Conservation (phyloP, 2,888 invertebrate species). For the Pristionchus entomophagus region DNA sequence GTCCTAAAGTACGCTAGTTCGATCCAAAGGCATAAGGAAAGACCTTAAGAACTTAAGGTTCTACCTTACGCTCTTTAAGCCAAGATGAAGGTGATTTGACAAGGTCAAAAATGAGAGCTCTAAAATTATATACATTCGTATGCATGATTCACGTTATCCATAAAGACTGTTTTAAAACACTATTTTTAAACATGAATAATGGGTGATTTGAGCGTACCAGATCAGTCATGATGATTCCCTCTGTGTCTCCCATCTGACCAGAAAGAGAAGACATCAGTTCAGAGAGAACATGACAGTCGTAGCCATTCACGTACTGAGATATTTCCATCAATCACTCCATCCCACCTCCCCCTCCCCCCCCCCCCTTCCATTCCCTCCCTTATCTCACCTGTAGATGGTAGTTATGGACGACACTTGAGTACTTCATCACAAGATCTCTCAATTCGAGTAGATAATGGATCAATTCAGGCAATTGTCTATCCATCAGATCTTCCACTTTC, state of each 20-base stretch:
- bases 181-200: no score
- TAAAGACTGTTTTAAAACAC: no score
- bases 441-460: slow-evolving; percentile 98
- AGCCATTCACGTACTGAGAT: slow-evolving; percentile 91
- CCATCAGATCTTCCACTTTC: slow-evolving; percentile 52
- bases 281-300: slow-evolving; percentile 93
- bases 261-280: slow-evolving; percentile 78
- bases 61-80: no score
- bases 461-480: slow-evolving; percentile 92
- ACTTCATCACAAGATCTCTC: slow-evolving; percentile 87
- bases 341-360: no score
- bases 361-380: no score
- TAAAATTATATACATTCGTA: no score
- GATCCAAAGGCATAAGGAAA: no score
- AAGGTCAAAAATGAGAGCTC: no score
- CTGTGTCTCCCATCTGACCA: slow-evolving; percentile 41
- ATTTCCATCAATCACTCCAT: neutral
- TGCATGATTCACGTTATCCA: no score
- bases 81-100: no score
- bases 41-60: no score
- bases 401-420: slow-evolving; percentile 95
- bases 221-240: neutral
- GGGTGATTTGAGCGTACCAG: slow-evolving; percentile 10
- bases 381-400: slow-evolving; percentile 68
- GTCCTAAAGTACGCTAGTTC: no score